Conservation (phyloP, 2,797 vertebrate genomes). For the Tapirus indicus region DNA sequence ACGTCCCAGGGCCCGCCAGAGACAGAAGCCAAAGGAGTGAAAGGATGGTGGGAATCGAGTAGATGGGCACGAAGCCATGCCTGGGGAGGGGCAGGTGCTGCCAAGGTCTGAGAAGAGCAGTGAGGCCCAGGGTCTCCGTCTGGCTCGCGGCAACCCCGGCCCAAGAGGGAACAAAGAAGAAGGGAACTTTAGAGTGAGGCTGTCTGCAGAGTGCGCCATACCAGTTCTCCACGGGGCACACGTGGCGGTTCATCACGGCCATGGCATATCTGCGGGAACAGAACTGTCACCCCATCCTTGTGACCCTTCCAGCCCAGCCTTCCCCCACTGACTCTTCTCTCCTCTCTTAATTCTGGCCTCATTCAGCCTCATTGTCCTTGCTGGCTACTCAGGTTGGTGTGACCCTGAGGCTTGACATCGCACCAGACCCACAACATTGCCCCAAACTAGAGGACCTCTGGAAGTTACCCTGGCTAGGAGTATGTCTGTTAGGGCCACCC, state of each 20-base stretch:
- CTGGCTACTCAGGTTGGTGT: not conserved
- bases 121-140: constrained; percentile 52
- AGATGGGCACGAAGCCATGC: constrained; percentile 52
- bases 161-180: constrained; percentile 73
- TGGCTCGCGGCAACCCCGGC: constrained; percentile 41
- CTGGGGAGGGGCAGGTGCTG: constrained; percentile 62
- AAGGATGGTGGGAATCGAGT: constrained; percentile 46
- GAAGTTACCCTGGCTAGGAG: not conserved
- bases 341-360: not conserved
- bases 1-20: not conserved
- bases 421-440: not conserved
- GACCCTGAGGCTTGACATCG: not conserved
- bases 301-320: not conserved
- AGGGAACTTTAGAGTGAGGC: constrained; percentile 74
- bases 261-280: constrained; percentile 93
- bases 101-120: constrained; percentile 58
- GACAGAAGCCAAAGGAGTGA: constrained; percentile 52
- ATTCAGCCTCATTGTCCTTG: not conserved
- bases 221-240: constrained; percentile 98
- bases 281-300: constrained; percentile 2
- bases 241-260: constrained; percentile 98
- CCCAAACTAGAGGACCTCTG: not conserved
- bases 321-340: not conserved
- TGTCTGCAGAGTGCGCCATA: constrained; percentile 83
- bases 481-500: not conserved